Conservation (phyloP, 1,140 invertebrate species). For the Frieseomelitta varia region DNA sequence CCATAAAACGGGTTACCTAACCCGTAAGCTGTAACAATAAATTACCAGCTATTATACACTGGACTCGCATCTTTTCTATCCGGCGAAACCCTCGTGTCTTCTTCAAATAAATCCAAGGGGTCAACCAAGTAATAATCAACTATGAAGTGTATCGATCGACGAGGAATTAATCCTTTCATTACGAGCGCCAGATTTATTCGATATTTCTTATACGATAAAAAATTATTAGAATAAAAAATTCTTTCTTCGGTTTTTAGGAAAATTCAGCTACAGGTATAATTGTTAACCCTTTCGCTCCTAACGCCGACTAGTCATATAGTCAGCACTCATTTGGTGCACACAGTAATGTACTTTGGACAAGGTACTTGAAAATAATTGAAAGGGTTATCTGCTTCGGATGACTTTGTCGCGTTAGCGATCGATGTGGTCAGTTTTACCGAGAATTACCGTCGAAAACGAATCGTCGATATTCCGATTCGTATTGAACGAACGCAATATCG, state of each 20-base stretch:
- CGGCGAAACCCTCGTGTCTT: not conserved
- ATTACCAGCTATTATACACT: not conserved
- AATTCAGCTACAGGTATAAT: no score
- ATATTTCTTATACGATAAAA: no score
- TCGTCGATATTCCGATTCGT: not conserved
- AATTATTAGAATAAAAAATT: no score
- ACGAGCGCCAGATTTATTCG: no score
- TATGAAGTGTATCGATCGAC: not conserved
- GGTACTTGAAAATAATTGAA: slow-evolving; percentile 2
- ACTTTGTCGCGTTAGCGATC: not conserved
- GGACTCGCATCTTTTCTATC: not conserved
- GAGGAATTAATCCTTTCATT: not conserved
- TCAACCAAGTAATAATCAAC: not conserved
- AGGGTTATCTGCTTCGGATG: not conserved
- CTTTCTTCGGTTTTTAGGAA: no score
- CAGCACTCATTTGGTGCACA: no score
- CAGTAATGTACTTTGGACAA: not conserved
- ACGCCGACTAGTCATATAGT: no score
- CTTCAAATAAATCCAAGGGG: slow-evolving; percentile 1
- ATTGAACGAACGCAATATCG: not conserved
- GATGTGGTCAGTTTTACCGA: not conserved
- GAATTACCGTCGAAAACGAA: not conserved
- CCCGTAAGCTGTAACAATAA: slow-evolving; percentile 14
- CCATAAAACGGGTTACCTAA: not conserved
- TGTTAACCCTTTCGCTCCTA: no score